Base-by-base conservation (phyloP, 2,797 vertebrate genomes). In the Tiaroga cobitis region DNA sequence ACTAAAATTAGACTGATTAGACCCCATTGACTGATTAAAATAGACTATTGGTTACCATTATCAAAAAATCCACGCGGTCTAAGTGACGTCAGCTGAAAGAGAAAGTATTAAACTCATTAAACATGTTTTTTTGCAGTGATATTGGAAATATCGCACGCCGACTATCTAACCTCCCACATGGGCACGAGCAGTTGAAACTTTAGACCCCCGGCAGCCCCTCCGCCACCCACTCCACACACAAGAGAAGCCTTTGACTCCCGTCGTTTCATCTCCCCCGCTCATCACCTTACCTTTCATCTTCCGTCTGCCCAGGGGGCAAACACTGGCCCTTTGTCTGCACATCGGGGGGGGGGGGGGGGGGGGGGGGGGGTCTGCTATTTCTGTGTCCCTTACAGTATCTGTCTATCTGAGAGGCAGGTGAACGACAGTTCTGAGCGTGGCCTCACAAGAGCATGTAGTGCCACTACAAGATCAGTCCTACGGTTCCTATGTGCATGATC, bases 281-380 rank as follows among this genome's bases (percentile, higher is more conserved):
- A 93, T 89, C 91, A 90, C 86, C 84, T 86, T 87, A 91, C 89
- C 94, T 96, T 95, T 96, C 92, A 95, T 95, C 93, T 94, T 79
- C 29, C 87, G 83, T 83, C 85, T 84, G 87, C 93, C 91, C 87
- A 86, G 89, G 92, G 92, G 90, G 93, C 90, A 94, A 83, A 94
- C 91, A 94, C 90, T 92, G 92, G 89, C 81, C 87, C 75, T 91
- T 88, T 94, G 90, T 94, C 88, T 90, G 69, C 90, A 87, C 89
- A 85, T 91, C 88, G 89, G 89, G 90, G 72, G 63, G 54, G 70
- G 65, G 80, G 67, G 59, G 89, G 89, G 90, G 72, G 63, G 54
- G 70, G 65, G 80, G 67, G 59, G 74, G 74, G 67, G 70, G 70
- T 43, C 41, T 80, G 75, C 72, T 86, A 80, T 88, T 72, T 83